Conservation (phyloP, 2,797 vertebrate species). For the Thalassophryne amazonica region DNA sequence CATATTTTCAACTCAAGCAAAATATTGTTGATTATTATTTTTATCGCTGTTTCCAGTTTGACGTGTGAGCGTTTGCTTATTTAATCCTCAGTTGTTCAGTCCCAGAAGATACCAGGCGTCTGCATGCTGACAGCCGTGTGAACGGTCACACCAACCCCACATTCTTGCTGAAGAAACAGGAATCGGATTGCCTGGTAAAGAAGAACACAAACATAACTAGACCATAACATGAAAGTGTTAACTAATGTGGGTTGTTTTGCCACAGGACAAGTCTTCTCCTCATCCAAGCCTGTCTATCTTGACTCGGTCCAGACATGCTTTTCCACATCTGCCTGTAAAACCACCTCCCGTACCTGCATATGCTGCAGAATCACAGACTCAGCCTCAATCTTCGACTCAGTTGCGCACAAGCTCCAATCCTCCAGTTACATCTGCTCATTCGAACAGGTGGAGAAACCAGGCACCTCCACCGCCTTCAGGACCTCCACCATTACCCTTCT, state of each 20-base stretch:
- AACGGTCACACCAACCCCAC: slow-evolving; percentile 73
- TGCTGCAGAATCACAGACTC: background rate
- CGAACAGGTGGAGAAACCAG: slow-evolving; percentile 3
- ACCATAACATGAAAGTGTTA: background rate
- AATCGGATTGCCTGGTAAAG: slow-evolving; percentile 56
- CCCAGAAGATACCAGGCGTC: slow-evolving; percentile 27
- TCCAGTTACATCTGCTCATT: background rate
- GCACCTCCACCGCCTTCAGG: slow-evolving; percentile 37
- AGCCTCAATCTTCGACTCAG: slow-evolving; percentile 45
- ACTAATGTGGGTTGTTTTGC: background rate
- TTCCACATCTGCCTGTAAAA: slow-evolving; percentile 62
- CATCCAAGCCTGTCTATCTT: slow-evolving; percentile 43
- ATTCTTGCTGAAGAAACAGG: slow-evolving; percentile 68
- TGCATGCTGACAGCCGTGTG: slow-evolving; percentile 8
- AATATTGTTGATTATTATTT: too few species aligned
- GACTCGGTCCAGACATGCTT: slow-evolving; percentile 33
- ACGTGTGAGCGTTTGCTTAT: too few species aligned
- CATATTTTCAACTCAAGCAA: too few species aligned
- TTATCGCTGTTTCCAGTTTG: too few species aligned
- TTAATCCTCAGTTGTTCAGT: slow-evolving; percentile 43
- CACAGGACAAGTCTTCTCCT: slow-evolving; percentile 33
- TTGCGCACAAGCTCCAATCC: slow-evolving; percentile 1
- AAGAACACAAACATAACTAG: background rate
- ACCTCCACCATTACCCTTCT: slow-evolving; percentile 35
- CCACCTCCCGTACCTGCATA: slow-evolving; percentile 67